Percentiles rank a stretch among this genome's conserved stretches.
phyloP scores from a whole-genome alignment of 2,113 vertebrate genomes.

The Eudorcas thomsonii region DNA sequence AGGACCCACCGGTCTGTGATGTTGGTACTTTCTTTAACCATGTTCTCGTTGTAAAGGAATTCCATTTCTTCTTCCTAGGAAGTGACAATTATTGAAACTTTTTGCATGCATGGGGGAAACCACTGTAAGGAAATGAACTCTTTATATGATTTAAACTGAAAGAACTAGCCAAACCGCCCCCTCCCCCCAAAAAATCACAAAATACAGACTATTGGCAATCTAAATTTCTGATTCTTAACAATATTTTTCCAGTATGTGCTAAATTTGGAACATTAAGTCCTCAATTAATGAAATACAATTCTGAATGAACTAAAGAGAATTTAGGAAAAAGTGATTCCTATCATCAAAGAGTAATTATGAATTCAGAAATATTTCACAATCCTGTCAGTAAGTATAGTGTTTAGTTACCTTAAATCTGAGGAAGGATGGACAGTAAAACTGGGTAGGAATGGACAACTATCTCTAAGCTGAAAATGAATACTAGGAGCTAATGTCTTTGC shows the following conservation, averaged over 20 bases:
- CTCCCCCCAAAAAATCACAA: neutral
- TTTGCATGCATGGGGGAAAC: neutral
- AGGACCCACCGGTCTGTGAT: conserved; percentile 98
- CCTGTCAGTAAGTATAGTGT: neutral
- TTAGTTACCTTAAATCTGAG: neutral
- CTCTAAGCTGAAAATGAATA: neutral
- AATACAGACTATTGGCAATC: neutral
- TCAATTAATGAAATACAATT: neutral
- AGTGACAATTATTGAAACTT: conserved; percentile 30
- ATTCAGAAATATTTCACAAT: neutral
- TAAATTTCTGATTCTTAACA: neutral
- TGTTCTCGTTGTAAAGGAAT: conserved; percentile 93
- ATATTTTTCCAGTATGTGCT: neutral
- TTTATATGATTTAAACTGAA: neutral
- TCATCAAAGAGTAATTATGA: neutral
- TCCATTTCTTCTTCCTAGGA: conserved; percentile 88
- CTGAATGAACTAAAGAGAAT: neutral
- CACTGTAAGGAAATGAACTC: neutral
- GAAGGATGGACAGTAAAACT: neutral
- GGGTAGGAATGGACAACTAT: neutral
- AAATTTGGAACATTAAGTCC: neutral
- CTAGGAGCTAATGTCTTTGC: neutral
- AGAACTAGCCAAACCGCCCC: neutral
- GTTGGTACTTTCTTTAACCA: conserved; percentile 87
- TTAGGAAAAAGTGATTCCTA: neutral